These are phyloP conservation scores for Cosmia trapezina DNA, from an alignment of 2,888 invertebrate species.

Conservation along the genomic window DNA sequence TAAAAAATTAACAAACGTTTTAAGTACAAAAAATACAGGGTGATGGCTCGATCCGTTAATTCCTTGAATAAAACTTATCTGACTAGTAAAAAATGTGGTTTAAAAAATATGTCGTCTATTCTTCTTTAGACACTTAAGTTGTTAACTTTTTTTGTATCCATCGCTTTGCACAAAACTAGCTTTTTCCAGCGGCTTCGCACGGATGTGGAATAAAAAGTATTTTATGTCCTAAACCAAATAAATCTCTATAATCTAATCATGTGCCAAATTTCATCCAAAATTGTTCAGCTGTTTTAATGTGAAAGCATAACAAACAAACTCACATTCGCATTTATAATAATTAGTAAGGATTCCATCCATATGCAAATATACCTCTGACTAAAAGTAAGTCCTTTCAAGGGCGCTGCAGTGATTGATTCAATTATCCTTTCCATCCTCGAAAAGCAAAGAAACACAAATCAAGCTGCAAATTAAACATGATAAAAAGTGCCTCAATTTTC, in stretches of 20 bases:
- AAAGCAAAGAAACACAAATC: slow-evolving; percentile 35
- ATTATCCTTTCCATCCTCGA: slow-evolving; percentile 16
- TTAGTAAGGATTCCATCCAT: no score
- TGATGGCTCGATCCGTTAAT: no score
- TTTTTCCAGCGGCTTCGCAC: no score
- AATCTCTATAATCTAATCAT: no score
- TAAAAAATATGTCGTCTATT: neutral
- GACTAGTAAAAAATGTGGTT: no score
- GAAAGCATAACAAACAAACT: no score
- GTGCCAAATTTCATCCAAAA: no score
- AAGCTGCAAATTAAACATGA: slow-evolving; percentile 55
- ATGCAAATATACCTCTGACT: neutral
- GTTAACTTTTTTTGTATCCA: neutral
- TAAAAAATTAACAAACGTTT: neutral
- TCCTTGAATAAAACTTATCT: no score
- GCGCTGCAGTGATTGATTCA: slow-evolving; percentile 31
- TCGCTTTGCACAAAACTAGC: neutral
- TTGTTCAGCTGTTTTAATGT: no score
- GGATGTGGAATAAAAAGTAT: no score
- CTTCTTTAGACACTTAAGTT: neutral
- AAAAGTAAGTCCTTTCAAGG: neutral
- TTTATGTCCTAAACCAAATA: no score
- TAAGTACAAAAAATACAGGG: neutral
- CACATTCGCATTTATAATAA: no score
- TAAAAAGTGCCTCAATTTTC: slow-evolving; percentile 59